Evolutionary conservation across 92 coral and sea anemone species (phyloP), one percentile per base, ranked within the genome.

Genomic region (Nematostella vectensis): DNA sequence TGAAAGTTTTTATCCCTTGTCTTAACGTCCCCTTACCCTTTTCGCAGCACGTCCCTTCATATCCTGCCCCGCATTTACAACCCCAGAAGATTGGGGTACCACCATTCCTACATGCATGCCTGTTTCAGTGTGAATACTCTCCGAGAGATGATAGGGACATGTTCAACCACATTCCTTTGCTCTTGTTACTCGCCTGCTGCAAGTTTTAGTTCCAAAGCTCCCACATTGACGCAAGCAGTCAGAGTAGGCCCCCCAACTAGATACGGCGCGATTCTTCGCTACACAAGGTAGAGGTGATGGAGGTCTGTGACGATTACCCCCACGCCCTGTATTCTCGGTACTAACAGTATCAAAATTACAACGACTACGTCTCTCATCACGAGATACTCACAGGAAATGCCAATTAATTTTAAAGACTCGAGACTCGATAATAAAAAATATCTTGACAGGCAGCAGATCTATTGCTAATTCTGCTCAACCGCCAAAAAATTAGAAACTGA

Each of bases 11-110:
- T n/a, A n/a, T n/a, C n/a, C n/a, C n/a, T n/a, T n/a, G n/a, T n/a
- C n/a, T n/a, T n/a, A n/a, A 4, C 8, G 27, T 1, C 94, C 48
- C n/a, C n/a, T n/a, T 59, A 88, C 96, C 94, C 25, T 62, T 31
- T 27, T 81, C 94, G 54, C 96, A 88, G 48, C 96, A 88, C 31
- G 87, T 72, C 6, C 96, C 96, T 15, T 25, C 47, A 56, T 52
- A 84, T 0, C 93, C 94, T 3, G 94, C 18, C 20, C 55, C 61
- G 54, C 96, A 88, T 0, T 31, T 23, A 56, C 96, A 88, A 0
- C 81, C 68, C 13, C 75, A 80, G 12, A 65, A 50, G 15, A 47
- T 54, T 6, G 96, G 88, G 1, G 75, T 65, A 1, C 94, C 96
- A 17, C 85, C 84, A 55, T 84, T 59, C 58, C 57, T 52, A 44